phyloP scores from a whole-genome alignment of 2,888 invertebrate genomes.

The Encarsia formosa region DNA sequence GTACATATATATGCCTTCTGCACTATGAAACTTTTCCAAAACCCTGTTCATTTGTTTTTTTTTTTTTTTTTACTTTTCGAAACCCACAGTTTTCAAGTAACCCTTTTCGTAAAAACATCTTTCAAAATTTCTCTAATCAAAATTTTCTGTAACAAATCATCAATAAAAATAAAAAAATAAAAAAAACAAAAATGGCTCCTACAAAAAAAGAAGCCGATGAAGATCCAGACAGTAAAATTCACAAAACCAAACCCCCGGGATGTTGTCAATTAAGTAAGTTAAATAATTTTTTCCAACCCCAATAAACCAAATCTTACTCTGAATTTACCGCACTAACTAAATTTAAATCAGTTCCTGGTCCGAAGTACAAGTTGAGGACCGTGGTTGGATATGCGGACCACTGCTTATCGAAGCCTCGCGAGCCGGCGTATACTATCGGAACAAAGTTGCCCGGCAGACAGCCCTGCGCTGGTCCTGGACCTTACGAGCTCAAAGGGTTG shows the following conservation, averaged over 20 bases:
- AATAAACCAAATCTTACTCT: no score
- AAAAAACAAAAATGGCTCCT: conserved; percentile 20
- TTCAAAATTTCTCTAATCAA: no score
- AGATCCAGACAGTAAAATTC: background rate
- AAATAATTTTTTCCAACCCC: no score
- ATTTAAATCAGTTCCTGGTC: conserved; percentile 60
- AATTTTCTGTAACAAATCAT: background rate
- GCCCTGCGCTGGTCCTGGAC: conserved; percentile 48
- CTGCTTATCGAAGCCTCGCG: conserved; percentile 59
- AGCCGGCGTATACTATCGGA: conserved; percentile 64
- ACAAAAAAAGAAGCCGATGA: conserved; percentile 7
- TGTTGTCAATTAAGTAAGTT: no score
- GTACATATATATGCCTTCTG: no score
- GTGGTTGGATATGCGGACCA: conserved; percentile 61
- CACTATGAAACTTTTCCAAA: no score
- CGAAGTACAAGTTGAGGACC: conserved; percentile 59
- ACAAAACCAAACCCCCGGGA: conserved; percentile 6
- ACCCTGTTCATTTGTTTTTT: no score
- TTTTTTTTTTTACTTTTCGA: no score
- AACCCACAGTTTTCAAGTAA: no score
- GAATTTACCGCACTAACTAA: no score
- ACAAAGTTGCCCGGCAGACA: conserved; percentile 34
- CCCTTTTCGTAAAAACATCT: no score
- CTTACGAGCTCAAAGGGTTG: conserved; percentile 52
- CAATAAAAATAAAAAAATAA: background rate